Percentiles rank a stretch among this genome's conserved stretches.
These are phyloP conservation scores for Micrasema longulum DNA, from an alignment of 1,140 invertebrate genomes.

Conservation along the genomic window DNA sequence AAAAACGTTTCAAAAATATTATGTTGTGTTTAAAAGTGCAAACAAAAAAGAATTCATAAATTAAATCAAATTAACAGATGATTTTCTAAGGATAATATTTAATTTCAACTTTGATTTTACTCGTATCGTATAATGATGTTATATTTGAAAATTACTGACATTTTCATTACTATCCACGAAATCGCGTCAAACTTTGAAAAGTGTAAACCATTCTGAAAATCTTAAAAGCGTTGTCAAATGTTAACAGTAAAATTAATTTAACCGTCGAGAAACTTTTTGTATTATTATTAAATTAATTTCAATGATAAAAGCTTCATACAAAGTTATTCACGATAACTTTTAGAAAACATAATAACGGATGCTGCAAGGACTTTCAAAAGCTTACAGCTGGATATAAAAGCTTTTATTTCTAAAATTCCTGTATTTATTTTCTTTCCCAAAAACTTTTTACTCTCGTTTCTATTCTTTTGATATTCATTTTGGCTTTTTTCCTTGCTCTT, in stretches of 20 bases:
- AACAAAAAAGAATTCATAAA: too few relatives aligned
- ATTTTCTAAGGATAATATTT: too few relatives aligned
- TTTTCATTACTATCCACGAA: too few relatives aligned
- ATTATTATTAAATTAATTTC: slow-evolving; percentile 36
- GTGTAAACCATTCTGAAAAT: not conserved
- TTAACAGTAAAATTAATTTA: slow-evolving; percentile 23
- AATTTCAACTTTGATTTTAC: too few relatives aligned
- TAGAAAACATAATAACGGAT: slow-evolving; percentile 31
- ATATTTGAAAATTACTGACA: too few relatives aligned
- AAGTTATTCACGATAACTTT: slow-evolving; percentile 39
- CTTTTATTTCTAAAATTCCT: slow-evolving; percentile 35
- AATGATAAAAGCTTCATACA: slow-evolving; percentile 35
- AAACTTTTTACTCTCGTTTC: slow-evolving; percentile 35
- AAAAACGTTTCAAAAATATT: too few relatives aligned
- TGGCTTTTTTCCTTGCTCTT: slow-evolving; percentile 24
- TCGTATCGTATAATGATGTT: too few relatives aligned
- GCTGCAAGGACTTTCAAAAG: slow-evolving; percentile 31
- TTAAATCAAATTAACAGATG: too few relatives aligned
- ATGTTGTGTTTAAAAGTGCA: too few relatives aligned
- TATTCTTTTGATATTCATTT: slow-evolving; percentile 31
- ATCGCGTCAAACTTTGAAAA: not conserved
- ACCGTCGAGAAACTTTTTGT: slow-evolving; percentile 27
- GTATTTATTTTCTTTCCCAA: slow-evolving; percentile 36
- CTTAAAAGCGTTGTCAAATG: slow-evolving; percentile 28
- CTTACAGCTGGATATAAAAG: slow-evolving; percentile 38